Conservation (phyloP, 2,888 invertebrate genomes). For the Hypena proboscidalis region DNA sequence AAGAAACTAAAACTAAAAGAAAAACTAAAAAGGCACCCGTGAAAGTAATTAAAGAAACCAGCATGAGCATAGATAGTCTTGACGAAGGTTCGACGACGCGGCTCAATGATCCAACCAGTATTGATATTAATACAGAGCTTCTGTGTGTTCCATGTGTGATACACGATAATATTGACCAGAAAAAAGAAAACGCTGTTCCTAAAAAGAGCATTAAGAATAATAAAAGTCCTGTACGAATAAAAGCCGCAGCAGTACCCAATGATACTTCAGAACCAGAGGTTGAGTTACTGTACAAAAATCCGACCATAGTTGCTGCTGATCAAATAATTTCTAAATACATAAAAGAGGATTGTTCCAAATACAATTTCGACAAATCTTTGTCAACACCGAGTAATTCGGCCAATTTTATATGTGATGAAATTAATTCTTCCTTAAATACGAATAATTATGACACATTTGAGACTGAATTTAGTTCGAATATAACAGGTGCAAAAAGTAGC, state of each 20-base stretch:
- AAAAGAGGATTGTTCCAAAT: conserved; percentile 43
- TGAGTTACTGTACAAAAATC: conserved; percentile 73
- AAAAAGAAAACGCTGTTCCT: conserved; percentile 44
- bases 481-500: conserved; percentile 17
- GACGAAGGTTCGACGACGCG: conserved; percentile 50
- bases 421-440: conserved; percentile 33
- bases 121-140: conserved; percentile 73
- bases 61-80: conserved; percentile 75
- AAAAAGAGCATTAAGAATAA: conserved; percentile 28
- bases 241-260: conserved; percentile 25
- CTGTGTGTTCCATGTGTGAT: conserved; percentile 75
- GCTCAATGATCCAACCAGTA: conserved; percentile 45
- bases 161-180: conserved; percentile 59
- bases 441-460: conserved; percentile 18
- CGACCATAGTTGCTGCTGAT: conserved; percentile 59
- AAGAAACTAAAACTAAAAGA: conserved; percentile 30
- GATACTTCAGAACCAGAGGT: conserved; percentile 52
- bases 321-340: conserved; percentile 49
- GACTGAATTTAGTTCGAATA: conserved; percentile 9
- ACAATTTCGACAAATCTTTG: conserved; percentile 38
- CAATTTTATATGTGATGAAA: conserved; percentile 37
- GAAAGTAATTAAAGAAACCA: conserved; percentile 60
- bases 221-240: conserved; percentile 14
- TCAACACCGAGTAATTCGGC: conserved; percentile 41
- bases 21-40: conserved; percentile 32